These are phyloP conservation scores for Lasioglossum zephyrum DNA, from an alignment of 2,888 invertebrate species.

Conservation along the genomic window DNA sequence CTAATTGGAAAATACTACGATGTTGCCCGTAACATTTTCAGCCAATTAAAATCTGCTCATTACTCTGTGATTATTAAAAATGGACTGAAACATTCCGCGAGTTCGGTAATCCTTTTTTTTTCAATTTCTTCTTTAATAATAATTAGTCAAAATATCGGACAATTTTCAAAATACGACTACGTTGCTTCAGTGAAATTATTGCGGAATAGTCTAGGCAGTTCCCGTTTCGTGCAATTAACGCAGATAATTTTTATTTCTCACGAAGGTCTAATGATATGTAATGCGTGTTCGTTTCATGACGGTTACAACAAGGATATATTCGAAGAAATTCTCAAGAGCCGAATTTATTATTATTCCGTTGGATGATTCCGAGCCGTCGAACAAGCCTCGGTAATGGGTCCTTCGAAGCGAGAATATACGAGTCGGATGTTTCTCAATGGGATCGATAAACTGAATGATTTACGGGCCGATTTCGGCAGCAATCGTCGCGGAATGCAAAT, in stretches of 20 bases:
- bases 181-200: neutral
- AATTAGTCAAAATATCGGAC: neutral
- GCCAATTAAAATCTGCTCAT: neutral
- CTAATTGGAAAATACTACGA: neutral
- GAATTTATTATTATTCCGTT: neutral
- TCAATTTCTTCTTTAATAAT: neutral
- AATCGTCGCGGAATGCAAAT: slow-evolving; percentile 30
- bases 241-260: neutral
- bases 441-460: slow-evolving; percentile 11
- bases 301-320: neutral
- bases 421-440: slow-evolving; percentile 2
- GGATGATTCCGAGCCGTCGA: neutral
- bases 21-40: neutral
- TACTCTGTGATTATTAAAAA: neutral
- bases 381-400: neutral
- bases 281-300: neutral
- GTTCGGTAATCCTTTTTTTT: neutral
- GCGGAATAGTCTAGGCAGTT: neutral
- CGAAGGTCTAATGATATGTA: neutral
- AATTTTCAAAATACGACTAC: neutral
- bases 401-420: neutral
- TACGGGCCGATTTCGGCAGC: neutral
- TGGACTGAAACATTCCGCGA: neutral
- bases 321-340: neutral
- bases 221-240: neutral